Evolutionary conservation across 2,113 vertebrate genomes (phyloP), one percentile per base, ranked within the genome.

Genomic region (Sinocyclocheilus rhinocerous): DNA sequence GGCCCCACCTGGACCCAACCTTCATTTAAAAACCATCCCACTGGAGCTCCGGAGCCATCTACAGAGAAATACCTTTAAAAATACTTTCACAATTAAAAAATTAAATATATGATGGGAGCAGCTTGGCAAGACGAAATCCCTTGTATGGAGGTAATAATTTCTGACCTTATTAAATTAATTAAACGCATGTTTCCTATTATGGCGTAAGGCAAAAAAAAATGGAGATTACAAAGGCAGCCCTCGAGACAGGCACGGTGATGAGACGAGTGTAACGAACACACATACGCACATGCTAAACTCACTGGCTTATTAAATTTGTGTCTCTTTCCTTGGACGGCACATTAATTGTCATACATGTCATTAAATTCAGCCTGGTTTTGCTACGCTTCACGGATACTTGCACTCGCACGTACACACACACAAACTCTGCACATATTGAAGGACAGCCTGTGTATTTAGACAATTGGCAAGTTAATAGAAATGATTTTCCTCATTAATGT

Each of bases 161-260:
- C 91, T 94, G 94, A 94, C 94, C 93, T 92, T 93, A 91, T 94
- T 94, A 91, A 94, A 93, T 94, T 94, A 94, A 95, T 95, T 95
- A 95, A 94, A 88, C 82, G 89, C 84, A 83, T 89, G 91, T 91
- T 92, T 92, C 92, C 93, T 90, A 91, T 93, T 91, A 94, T 86
- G 86, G 88, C 55, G 39, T 8, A 42, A 83, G 84, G 61, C 65
- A 81, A 61, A 82, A 69, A 86, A 82, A 90, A 73, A 77, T 6
- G 45, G 75, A 89, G 89, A 90, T 87, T 88, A 90, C 79, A 87
- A 86, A 77, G 42, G 90, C 88, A 88, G 87, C 92, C 92, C 89
- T 45, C 42, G 93, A 90, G 92, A 91, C 90, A 52, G 61, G 79
- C 72, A 52, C 55, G 13, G 85, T 92, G 92, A 92, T 92, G 89